These are phyloP conservation scores for Nomada hirtipes DNA, from an alignment of 2,888 invertebrate genomes.

Conservation along the genomic window DNA sequence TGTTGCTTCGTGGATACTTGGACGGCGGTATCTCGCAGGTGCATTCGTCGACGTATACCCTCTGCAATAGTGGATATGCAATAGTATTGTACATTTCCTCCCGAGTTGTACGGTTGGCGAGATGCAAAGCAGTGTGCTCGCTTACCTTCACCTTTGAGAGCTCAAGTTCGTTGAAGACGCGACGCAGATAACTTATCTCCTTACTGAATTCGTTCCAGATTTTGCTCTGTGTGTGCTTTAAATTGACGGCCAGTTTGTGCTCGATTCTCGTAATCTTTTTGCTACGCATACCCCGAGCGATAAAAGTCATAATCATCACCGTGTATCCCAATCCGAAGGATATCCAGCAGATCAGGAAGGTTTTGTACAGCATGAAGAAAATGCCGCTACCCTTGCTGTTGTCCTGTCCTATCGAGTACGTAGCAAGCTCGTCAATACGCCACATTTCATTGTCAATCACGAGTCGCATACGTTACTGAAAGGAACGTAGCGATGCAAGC, in stretches of 20 bases:
- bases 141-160: conserved; percentile 92
- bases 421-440: conserved; percentile 15
- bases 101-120: not conserved
- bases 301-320: conserved; percentile 95
- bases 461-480: no score
- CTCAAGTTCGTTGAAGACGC: conserved; percentile 92
- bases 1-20: conserved; percentile 86
- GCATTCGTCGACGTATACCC: conserved; percentile 88
- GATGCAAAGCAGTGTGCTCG: not conserved
- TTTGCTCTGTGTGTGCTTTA: conserved; percentile 91
- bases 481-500: no score
- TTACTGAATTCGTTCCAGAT: conserved; percentile 91
- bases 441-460: not conserved
- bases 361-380: conserved; percentile 90
- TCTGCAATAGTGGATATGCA: conserved; percentile 84
- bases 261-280: conserved; percentile 91
- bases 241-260: conserved; percentile 90
- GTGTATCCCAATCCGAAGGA: conserved; percentile 96
- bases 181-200: conserved; percentile 90
- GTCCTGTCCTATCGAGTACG: conserved; percentile 77
- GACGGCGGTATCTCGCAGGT: conserved; percentile 76
- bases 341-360: conserved; percentile 94
- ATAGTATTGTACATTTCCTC: no score
- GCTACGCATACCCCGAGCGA: conserved; percentile 91
- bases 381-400: conserved; percentile 85